Evolutionary conservation across 2,797 vertebrate genomes (phyloP).

Genomic region (Amblyraja radiata): DNA sequence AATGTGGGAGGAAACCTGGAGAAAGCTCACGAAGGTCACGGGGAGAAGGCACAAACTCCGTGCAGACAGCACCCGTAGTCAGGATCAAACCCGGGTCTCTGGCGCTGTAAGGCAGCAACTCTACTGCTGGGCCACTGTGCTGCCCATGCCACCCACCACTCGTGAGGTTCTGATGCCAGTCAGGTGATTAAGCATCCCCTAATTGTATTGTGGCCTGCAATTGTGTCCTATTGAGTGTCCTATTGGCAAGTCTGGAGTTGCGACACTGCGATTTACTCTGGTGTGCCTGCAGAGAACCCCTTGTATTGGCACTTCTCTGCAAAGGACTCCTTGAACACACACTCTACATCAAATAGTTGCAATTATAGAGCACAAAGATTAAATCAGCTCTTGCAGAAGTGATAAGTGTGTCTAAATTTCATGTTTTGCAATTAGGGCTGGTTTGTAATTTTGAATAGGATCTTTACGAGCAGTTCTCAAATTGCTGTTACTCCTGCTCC

Average conservation of each 20-base stretch:
- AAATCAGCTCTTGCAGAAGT: neutral
- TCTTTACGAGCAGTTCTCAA: neutral
- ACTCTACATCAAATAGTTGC: neutral
- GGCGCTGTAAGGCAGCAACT: no score
- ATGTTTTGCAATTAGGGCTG: neutral
- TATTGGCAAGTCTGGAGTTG: neutral
- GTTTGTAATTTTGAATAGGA: neutral
- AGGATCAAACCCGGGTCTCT: no score
- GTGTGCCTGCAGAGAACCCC: no score
- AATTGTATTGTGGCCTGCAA: neutral
- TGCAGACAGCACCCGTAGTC: no score
- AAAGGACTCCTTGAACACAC: neutral
- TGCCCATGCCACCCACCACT: no score
- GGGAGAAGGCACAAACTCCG: no score
- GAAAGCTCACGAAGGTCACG: no score
- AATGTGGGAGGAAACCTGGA: no score
- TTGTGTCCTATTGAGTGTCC: neutral
- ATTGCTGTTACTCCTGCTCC: neutral
- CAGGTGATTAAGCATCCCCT: neutral
- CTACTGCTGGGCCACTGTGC: no score
- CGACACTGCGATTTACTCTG: neutral
- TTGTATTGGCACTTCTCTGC: no score
- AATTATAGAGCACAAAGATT: neutral
- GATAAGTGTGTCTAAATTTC: neutral
- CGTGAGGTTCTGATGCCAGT: no score